A percentile compares a stretch with the other conserved stretches of the same genome.
phyloP scores from a whole-genome alignment of 2,888 invertebrate genomes.

The Artemia sp. region DNA sequence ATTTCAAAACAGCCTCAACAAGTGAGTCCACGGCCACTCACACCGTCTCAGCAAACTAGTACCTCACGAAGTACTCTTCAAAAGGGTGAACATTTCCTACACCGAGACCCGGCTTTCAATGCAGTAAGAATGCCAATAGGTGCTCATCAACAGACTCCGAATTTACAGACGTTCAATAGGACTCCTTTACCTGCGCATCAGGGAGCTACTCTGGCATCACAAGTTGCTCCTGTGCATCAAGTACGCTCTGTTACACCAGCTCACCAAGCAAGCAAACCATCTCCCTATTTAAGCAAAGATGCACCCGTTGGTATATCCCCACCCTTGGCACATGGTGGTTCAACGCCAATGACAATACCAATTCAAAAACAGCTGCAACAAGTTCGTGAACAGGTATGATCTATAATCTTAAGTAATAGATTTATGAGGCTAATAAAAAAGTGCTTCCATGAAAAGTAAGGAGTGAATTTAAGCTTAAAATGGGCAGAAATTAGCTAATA shows the following conservation, averaged over 20 bases:
- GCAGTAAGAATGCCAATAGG: conserved; percentile 2
- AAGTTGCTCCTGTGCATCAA: background rate
- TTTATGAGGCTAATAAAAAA: too few species aligned
- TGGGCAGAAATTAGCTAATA: too few species aligned
- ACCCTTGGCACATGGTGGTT: conserved; percentile 5
- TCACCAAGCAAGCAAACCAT: conserved; percentile 2
- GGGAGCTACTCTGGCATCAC: background rate
- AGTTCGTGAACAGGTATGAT: conserved; percentile 5
- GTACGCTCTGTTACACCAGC: background rate
- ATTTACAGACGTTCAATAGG: background rate
- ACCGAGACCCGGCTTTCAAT: background rate
- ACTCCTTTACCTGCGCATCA: conserved; percentile 12
- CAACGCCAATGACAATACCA: background rate
- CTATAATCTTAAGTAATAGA: background rate
- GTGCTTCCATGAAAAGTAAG: too few species aligned
- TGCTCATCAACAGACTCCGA: background rate
- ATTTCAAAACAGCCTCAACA: background rate
- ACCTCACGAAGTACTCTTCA: background rate
- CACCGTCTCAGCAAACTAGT: background rate
- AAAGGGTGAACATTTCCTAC: background rate
- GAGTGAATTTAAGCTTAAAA: too few species aligned
- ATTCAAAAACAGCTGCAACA: conserved; percentile 2
- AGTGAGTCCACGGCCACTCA: background rate
- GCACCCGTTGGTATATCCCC: conserved; percentile 4
- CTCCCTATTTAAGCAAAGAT: background rate